Percentiles rank a stretch among this genome's conserved stretches.
These are phyloP conservation scores for Andrena marginata DNA, from an alignment of 2,888 invertebrate genomes.

Conservation along the genomic window DNA sequence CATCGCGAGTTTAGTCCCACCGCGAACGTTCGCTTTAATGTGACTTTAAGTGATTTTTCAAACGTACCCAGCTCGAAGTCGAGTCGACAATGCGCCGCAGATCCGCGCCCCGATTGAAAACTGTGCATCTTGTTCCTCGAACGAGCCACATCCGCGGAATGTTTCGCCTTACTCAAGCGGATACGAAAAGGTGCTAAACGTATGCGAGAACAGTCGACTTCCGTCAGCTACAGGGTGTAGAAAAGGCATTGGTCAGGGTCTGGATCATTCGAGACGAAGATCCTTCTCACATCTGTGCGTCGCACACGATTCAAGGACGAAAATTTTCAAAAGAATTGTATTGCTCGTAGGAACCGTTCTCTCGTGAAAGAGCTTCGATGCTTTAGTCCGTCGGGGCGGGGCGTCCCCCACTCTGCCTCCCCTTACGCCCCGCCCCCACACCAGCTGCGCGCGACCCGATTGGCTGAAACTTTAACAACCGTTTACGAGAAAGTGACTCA, in stretches of 20 bases:
- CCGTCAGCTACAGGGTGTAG: slow-evolving; percentile 67
- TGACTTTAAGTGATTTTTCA: not conserved
- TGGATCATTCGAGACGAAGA: not conserved
- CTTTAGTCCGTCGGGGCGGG: no score
- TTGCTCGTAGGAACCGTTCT: no score
- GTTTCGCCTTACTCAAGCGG: slow-evolving; percentile 78
- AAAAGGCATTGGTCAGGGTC: not conserved
- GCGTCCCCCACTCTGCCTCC: no score
- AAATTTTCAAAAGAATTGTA: no score
- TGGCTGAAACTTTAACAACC: no score
- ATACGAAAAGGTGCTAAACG: slow-evolving; percentile 82
- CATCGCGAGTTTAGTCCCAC: no score
- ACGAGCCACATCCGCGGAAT: slow-evolving; percentile 46
- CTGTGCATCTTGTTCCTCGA: slow-evolving; percentile 17
- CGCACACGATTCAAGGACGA: no score
- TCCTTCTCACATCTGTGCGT: not conserved
- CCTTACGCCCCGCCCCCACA: no score
- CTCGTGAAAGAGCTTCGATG: no score
- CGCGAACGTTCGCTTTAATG: not conserved
- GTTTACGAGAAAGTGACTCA: no score
- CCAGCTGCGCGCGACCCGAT: no score
- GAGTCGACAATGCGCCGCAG: slow-evolving; percentile 15
- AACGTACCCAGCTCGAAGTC: not conserved
- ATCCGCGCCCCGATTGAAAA: slow-evolving; percentile 36
- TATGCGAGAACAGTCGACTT: slow-evolving; percentile 78